Evolutionary conservation across 2,797 vertebrate species (phyloP), one percentile per base, ranked within the genome.

Genomic region (Thunnus albacares): DNA sequence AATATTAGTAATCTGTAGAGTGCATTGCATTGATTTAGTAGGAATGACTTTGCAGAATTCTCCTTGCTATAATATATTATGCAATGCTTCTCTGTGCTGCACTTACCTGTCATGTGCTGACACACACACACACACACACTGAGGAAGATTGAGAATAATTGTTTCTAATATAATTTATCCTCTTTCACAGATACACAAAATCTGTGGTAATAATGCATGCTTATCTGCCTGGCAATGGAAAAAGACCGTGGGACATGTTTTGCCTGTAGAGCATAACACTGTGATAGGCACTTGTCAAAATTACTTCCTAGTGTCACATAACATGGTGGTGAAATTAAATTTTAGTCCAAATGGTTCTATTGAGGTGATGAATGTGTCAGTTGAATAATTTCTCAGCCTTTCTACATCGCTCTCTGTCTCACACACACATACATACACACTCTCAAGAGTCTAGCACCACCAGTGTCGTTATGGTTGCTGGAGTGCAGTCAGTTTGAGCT

Each of bases 401-500:
- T 84, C 52, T 57, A 17, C 55, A 56, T 75, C 45, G 53, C 4
- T 75, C 68, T 22, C 22, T 63, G 49, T 71, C 45, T 30, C 33
- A 69, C 52, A 47, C 60, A 55, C 56, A 65, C n/a, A 28, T 13
- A 43, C 38, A 66, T 33, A 53, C 71, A 64, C 26, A 62, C 0
- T 84, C 86, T 74, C 80, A 56, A 28, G 78, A 79, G 83, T 68
- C 56, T 18, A n/a, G 59, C 57, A 67, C 33, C 28, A 67, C 11
- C 77, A 56, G 28, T 62, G 60, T 59, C 3, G 14, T 75, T 82
- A 79, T 58, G 56, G 58, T 49, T 75, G 73, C 30, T 41, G 41
- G 45, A 75, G 71, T 75, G 78, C 80, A 87, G 77, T 88, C 84
- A 87, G 75, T 87, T 84, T 88, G 73, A 78, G 83, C 57, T 68